Percentiles rank a stretch among this genome's conserved stretches.
These are phyloP conservation scores for Philypnodon macrostomus DNA, from an alignment of 2,797 vertebrate species.

Conservation along the genomic window DNA sequence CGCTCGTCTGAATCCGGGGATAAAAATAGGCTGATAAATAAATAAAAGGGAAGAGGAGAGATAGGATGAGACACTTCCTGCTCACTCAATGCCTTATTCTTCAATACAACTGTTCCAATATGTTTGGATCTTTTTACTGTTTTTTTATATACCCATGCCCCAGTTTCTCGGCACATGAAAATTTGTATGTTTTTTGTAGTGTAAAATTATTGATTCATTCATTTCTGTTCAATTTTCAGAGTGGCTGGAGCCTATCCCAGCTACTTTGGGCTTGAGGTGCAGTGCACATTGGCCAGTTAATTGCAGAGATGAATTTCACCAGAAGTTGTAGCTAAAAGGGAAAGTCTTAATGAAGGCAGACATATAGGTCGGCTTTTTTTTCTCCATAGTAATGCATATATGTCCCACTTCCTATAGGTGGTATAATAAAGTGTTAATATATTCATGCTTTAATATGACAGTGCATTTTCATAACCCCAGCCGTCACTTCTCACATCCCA, in stretches of 20 bases:
- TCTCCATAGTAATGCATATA: no score
- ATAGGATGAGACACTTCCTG: constrained; percentile 48
- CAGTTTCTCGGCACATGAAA: not conserved
- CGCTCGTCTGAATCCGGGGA: constrained; percentile 56
- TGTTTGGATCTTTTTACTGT: constrained; percentile 13
- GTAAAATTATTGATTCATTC: no score
- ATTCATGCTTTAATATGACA: constrained; percentile 4
- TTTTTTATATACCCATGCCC: not conserved
- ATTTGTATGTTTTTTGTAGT: no score
- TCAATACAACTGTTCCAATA: constrained; percentile 13
- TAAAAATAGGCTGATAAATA: constrained; percentile 77
- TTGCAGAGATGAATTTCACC: no score
- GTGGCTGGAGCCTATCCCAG: no score
- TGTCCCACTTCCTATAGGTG: not conserved
- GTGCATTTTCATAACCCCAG: not conserved
- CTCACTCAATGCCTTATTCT: constrained; percentile 12
- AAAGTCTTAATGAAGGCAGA: no score
- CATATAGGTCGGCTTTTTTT: no score
- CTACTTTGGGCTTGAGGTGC: no score
- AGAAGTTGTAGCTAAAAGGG: no score
- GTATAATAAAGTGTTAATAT: constrained; percentile 1
- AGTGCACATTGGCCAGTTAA: no score
- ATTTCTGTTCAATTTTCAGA: no score
- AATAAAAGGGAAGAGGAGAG: constrained; percentile 62
- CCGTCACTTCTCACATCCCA: constrained; percentile 3